These are phyloP conservation scores for Nyctibius bracteatus DNA, from an alignment of 2,113 vertebrate species.

Conservation along the genomic window DNA sequence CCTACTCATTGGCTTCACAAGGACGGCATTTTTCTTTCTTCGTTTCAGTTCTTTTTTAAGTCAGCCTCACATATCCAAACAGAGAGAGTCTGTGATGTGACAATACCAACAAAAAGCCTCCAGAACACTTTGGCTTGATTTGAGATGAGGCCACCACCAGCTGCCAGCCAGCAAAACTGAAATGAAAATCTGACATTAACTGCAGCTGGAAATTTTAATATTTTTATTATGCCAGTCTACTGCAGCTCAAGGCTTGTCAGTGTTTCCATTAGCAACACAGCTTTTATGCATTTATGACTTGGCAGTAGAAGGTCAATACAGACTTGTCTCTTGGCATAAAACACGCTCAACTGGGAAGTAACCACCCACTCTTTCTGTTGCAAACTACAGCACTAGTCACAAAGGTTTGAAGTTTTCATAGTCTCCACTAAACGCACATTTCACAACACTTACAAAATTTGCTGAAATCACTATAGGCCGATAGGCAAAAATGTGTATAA, in stretches of 20 bases:
- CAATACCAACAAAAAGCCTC: not conserved
- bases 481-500: not conserved
- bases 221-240: not conserved
- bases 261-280: constrained; percentile 37
- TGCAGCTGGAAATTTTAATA: constrained; percentile 22
- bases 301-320: constrained; percentile 11
- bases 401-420: not conserved
- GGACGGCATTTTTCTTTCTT: not conserved
- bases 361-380: not conserved
- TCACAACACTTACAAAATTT: not conserved
- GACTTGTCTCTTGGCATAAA: not conserved
- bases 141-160: not conserved
- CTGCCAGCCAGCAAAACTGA: not conserved
- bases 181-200: not conserved
- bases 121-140: not conserved
- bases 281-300: constrained; percentile 21
- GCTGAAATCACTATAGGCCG: not conserved
- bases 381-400: not conserved
- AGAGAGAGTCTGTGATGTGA: not conserved
- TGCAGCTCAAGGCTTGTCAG: not conserved
- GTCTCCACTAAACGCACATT: not conserved
- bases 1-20: not conserved
- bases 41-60: not conserved
- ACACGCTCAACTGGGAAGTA: not conserved
- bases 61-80: not conserved